Base-by-base conservation (phyloP, 2,797 vertebrate species). In the Varecia variegata region DNA sequence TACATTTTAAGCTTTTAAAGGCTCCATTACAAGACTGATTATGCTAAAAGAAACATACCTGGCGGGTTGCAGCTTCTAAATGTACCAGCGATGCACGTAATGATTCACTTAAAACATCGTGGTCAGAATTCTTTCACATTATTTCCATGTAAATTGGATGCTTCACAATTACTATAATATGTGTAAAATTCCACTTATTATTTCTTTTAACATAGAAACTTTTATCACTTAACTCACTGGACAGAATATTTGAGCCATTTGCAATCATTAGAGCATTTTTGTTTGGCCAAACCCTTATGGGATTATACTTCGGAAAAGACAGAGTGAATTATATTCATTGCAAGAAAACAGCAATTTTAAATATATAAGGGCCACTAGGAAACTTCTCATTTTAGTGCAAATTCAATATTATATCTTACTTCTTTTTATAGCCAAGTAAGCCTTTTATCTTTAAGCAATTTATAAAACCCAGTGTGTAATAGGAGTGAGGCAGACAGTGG, bases 91-190 rank as follows among this genome's bases (percentile, higher is more conserved):
- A 98, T 98, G 98, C 98, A 98, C 98, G 98, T 99, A 99, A 99
- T 99, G 99, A 99, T 99, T 99, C 98, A 98, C 98, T 99, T 99
- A 98, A 99, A 99, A 99, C 98, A 98, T 98, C 98, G 97, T 97
- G 98, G 99, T 99, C 99, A 98, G 99, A 98, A 98, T 98, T 98
- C 98, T 98, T 98, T 98, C 98, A 98, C 98, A 95, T 98, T 98
- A 99, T 99, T 99, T 99, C 99, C 99, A 99, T 99, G 99, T 99
- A 99, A 99, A 99, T 99, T 99, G 98, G 98, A 98, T 98, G 98
- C 98, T 97, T 98, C 98, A 98, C 98, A 99, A 99, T 99, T 98
- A 98, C 98, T 98, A 98, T 99, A 99, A 99, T 99, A 98, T 95
- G 98, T 98, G 98, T 98, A 98, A 99, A 99, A 99, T 99, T 98